Conservation (phyloP, 1,140 invertebrate genomes). For the Nasonia giraulti region DNA sequence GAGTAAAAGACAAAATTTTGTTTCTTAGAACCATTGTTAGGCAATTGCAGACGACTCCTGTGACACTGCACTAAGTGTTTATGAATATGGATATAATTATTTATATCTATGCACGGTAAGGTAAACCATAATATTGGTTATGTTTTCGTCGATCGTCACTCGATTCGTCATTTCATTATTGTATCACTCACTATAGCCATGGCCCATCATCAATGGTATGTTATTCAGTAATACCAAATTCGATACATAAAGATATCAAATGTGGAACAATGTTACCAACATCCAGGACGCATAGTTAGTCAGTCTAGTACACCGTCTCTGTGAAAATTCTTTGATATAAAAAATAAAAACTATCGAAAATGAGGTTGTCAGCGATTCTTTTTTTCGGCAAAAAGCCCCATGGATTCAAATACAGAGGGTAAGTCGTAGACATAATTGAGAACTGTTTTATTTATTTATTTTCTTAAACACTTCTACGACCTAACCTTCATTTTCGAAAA, state of each 20-base stretch:
- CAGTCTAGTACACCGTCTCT: too few relatives aligned
- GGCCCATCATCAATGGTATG: too few relatives aligned
- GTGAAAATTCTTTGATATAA: neutral
- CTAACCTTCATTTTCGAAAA: slow-evolving; percentile 1
- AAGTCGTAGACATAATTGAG: neutral
- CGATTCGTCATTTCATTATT: neutral
- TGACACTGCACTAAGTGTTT: too few relatives aligned
- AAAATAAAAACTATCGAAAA: neutral
- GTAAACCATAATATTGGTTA: neutral
- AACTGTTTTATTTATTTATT: neutral
- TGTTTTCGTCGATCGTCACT: neutral
- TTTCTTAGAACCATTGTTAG: neutral
- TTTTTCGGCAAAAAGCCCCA: slow-evolving; percentile 44
- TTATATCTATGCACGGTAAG: neutral
- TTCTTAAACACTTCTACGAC: neutral
- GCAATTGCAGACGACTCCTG: neutral
- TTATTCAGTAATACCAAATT: too few relatives aligned
- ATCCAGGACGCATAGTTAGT: neutral
- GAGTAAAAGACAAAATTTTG: neutral
- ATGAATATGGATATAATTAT: neutral
- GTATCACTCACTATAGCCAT: neutral
- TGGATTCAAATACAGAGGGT: slow-evolving; percentile 51
- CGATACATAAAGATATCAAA: too few relatives aligned
- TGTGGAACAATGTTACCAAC: neutral
- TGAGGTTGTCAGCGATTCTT: slow-evolving; percentile 44